Percentiles rank a stretch among this genome's conserved stretches.
These are phyloP conservation scores for Dinocampus coccinellae DNA, from an alignment of 2,888 invertebrate genomes.

Conservation along the genomic window DNA sequence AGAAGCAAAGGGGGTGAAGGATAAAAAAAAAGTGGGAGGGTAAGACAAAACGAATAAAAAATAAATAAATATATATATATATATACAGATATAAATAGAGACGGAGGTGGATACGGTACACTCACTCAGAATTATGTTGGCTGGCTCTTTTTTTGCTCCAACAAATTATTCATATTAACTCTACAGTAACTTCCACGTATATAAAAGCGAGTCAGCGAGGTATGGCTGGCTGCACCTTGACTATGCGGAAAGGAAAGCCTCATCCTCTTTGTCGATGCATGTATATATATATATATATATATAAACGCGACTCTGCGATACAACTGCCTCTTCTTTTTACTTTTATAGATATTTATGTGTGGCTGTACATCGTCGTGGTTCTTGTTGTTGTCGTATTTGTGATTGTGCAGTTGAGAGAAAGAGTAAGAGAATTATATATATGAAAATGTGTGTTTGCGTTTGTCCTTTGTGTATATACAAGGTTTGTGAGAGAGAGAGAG, in stretches of 20 bases:
- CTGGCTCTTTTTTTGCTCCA: slow-evolving; percentile 47
- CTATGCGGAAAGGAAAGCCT: slow-evolving; percentile 69
- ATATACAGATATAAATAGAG: neutral
- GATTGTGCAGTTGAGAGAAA: slow-evolving; percentile 8
- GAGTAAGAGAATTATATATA: slow-evolving; percentile 14
- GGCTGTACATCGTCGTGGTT: slow-evolving; percentile 11
- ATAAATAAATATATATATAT: neutral
- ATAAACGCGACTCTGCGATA: slow-evolving; percentile 26
- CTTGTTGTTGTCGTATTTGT: slow-evolving; percentile 16
- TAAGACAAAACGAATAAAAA: too few species aligned
- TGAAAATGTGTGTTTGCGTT: neutral
- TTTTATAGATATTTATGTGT: slow-evolving; percentile 15
- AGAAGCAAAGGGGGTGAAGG: neutral
- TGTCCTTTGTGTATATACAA: slow-evolving; percentile 10
- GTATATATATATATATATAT: neutral
- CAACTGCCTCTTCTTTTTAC: neutral
- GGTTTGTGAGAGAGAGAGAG: too few species aligned
- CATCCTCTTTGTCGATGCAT: slow-evolving; percentile 45
- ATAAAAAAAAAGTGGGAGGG: neutral
- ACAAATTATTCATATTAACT: slow-evolving; percentile 63
- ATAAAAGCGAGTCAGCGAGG: slow-evolving; percentile 40
- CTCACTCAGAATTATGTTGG: slow-evolving; percentile 54
- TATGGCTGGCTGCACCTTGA: slow-evolving; percentile 67
- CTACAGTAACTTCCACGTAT: slow-evolving; percentile 47
- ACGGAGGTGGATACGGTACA: slow-evolving; percentile 53